Evolutionary conservation across 2,113 vertebrate species (phyloP).

Genomic region (Sturnus vulgaris): DNA sequence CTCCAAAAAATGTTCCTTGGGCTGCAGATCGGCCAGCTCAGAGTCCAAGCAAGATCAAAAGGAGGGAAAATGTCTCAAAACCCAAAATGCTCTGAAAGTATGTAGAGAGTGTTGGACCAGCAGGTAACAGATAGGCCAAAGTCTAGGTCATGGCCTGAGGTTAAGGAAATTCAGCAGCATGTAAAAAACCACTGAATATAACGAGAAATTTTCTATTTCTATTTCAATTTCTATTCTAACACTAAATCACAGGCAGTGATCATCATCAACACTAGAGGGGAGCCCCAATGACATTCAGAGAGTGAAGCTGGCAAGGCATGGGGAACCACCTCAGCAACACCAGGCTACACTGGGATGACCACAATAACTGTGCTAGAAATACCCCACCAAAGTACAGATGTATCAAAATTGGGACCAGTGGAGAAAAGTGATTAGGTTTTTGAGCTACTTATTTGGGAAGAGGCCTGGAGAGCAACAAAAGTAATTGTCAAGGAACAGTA

Average conservation of each 20-base stretch:
- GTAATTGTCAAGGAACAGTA: not conserved
- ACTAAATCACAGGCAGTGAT: not conserved
- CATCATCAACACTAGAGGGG: accelerated
- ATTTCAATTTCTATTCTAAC: not conserved
- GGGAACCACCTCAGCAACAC: not conserved
- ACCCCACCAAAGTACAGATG: accelerated
- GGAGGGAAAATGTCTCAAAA: not conserved
- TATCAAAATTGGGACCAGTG: not conserved
- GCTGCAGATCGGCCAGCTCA: not conserved
- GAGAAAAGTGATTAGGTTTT: not conserved
- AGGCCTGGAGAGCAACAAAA: not conserved
- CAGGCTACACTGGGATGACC: not conserved
- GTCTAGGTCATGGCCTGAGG: not conserved
- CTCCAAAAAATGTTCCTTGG: not conserved
- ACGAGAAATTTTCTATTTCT: not conserved
- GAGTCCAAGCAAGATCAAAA: not conserved
- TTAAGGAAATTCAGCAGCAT: not conserved
- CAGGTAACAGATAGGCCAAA: not conserved
- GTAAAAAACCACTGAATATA: not conserved
- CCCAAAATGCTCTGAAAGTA: not conserved
- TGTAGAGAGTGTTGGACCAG: not conserved
- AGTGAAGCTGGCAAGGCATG: not conserved
- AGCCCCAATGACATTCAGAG: not conserved
- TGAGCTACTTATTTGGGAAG: not conserved
- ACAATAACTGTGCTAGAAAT: not conserved